Conservation (phyloP, 2,113 vertebrate genomes). For the Butorides virescens region DNA sequence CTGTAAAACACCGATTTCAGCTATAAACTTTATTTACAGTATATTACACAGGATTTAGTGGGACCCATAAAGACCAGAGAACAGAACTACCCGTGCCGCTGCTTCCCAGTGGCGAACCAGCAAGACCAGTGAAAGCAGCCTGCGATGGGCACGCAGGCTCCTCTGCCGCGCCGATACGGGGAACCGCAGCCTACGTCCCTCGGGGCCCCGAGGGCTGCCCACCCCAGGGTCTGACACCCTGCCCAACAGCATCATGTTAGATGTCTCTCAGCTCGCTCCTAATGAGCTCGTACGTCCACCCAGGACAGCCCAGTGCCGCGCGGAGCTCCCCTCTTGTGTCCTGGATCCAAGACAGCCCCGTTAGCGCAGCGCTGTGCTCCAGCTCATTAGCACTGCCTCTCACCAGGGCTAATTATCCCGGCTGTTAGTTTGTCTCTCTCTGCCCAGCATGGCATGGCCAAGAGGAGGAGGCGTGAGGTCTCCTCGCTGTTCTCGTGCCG, state of each 20-base stretch:
- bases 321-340: neutral
- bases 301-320: neutral
- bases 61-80: neutral
- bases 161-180: neutral
- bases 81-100: neutral
- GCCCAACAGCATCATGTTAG: neutral
- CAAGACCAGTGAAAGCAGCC: neutral
- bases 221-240: neutral
- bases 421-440: neutral
- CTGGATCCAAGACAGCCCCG: neutral
- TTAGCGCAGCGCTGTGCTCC: neutral
- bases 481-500: neutral
- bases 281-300: neutral
- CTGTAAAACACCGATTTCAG: conserved; percentile 3
- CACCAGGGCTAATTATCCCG: neutral
- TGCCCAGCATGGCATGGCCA: neutral
- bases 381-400: neutral
- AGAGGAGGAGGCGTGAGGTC: neutral
- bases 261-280: neutral
- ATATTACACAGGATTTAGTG: neutral
- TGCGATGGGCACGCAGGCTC: rapidly evolving
- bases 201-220: neutral
- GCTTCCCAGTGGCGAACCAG: neutral
- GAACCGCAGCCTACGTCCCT: rapidly evolving
- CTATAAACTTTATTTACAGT: conserved; percentile 22